Evolutionary conservation across 2,797 vertebrate species (phyloP), one percentile per base, ranked within the genome.

Genomic region (Leuciscus waleckii): DNA sequence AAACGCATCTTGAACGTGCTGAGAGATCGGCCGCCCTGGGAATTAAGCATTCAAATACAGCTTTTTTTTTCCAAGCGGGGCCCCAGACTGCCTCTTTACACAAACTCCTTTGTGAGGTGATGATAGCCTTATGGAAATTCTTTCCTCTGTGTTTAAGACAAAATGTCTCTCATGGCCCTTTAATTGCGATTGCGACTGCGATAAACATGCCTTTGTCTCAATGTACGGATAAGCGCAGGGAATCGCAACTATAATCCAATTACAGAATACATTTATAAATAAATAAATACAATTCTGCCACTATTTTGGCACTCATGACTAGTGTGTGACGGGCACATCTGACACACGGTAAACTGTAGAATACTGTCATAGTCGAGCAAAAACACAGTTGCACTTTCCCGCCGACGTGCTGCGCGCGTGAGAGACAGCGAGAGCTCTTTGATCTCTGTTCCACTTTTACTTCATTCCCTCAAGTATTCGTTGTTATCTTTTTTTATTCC

Each of bases 101-200:
- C 43, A 17, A 51, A 76, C 63, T 87, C 84, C 86, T 87, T 86
- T 87, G 91, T 80, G 88, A 74, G 51, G 79, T 82, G 81, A 56
- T 81, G 85, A 90, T 90, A 89, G 82, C 88, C 89, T 92, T 92
- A 90, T 91, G 86, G 87, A 93, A 93, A 93, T 92, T 78, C 35
- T 84, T 85, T 82, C 80, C 63, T 81, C 88, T 89, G 82, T 83
- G 87, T 82, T 83, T 70, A n/a, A 81, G 86, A 92, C 83, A 84
- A 91, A 92, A 91, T 88, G 82, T 21, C 54, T 76, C 14, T 90
- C 79, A 75, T 81, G 85, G 87, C 81, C 81, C 79, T 85, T 70
- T 85, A 87, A 87, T 81, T 88, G 73, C 46, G n/a, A 61, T 65
- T 56, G 75, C 70, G n/a, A 61, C 58, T 56, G 75, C 70, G 67